Conservation (phyloP, 2,888 invertebrate genomes). For the Periphyllus acericola region DNA sequence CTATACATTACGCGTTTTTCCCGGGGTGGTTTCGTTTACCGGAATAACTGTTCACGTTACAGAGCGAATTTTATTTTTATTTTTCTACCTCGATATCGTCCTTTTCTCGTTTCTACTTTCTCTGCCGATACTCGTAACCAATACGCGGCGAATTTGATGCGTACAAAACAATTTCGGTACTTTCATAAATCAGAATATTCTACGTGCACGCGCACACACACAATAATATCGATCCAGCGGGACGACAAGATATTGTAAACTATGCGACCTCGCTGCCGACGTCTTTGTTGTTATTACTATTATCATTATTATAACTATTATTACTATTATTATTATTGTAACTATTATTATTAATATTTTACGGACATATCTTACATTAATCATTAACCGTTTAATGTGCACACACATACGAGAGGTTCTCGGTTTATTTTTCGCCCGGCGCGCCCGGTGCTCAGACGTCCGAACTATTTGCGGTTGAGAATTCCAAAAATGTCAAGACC, state of each 20-base stretch:
- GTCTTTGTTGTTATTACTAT: neutral
- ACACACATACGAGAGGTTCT: neutral
- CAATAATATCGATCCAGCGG: neutral
- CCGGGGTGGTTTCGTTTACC: neutral
- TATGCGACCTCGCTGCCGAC: slow-evolving; percentile 7
- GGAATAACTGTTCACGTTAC: neutral
- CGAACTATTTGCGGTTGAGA: slow-evolving; percentile 17
- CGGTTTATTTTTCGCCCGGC: slow-evolving; percentile 1
- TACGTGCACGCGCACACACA: neutral
- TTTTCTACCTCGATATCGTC: neutral
- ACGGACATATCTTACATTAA: slow-evolving; percentile 44
- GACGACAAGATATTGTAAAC: slow-evolving; percentile 37
- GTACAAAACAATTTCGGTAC: slow-evolving; percentile 7
- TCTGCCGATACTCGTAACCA: neutral
- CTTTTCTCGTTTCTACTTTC: neutral
- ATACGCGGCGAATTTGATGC: neutral
- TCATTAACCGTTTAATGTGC: slow-evolving; percentile 5
- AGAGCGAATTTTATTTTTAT: neutral
- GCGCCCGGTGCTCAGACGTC: neutral
- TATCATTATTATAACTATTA: too few species aligned
- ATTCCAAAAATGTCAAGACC: slow-evolving; percentile 51
- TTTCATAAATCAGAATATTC: slow-evolving; percentile 27
- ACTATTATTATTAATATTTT: slow-evolving; percentile 30
- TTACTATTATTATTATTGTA: neutral
- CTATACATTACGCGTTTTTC: neutral